Base-by-base conservation (phyloP, 2,888 invertebrate species). In the Trachelus iudaicus region DNA sequence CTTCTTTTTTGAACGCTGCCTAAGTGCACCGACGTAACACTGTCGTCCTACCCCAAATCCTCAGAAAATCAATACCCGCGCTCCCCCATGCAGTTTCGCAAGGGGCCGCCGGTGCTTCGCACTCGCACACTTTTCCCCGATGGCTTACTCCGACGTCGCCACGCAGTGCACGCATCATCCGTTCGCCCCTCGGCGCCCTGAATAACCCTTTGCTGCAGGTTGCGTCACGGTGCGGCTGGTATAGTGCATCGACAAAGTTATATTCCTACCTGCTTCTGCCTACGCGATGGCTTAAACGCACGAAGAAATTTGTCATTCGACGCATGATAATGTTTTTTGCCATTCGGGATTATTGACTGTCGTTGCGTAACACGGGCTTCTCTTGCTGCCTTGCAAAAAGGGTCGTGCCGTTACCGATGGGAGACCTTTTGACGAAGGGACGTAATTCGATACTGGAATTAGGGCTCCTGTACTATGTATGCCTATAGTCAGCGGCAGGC, bases 41-140 rank as follows among this genome's bases (percentile, higher is more conserved):
- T 83, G 85, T 84, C 85, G 85, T 85, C 85, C 87, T 88, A 88
- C 88, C 88, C 86, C 81, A 88, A 88, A 88, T 85, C 84, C 81
- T 76, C 77, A 76, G 78, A 81, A 85, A 87, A 88, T 88, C 89
- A 86, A 88, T 88, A 87, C 75, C 73, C 75, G 75, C 34, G 75
- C 31, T 30, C 34, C 34, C 73, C 68, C 30, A 33, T 77, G 56
- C 23, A 40, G 33, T 40, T 69, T 69, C 69, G 35, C 33, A 31
- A 56, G 71, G 76, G 33, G 68, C 31, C 75, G 31, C 68, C 30
- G 33, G 31, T 69, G 13, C 78, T 78, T 34, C 34, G 15, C 35
- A 73, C 31, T 31, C 37, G 11, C 35, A 33, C 76, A 35, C 30
- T 31, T 40, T 71, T 35, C 31, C 71, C 71, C 11, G 33, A 13